Base-by-base conservation (phyloP, 2,888 invertebrate genomes). In the Prionchulus punctatus region DNA sequence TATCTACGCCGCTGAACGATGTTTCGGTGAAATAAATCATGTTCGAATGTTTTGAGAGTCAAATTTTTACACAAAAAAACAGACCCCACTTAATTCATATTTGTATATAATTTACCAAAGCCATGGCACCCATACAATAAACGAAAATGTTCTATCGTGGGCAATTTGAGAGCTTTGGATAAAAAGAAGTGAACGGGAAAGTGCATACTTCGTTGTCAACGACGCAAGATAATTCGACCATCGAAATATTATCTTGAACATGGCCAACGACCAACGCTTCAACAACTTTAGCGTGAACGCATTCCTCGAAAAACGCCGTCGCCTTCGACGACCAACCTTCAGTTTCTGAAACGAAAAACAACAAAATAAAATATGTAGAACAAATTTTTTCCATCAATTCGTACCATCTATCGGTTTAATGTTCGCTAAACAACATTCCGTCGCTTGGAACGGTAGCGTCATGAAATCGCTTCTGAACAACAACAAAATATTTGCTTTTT, bases 391-490 rank as follows among this genome's bases (percentile, higher is more conserved):
- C 36, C 4, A 23, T 4, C 36, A 23, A 23, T 53, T n/a, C 71
- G 72, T 73, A 83, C 87, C 83, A 69, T 80, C 79, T 57, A 80
- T 77, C 57, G 90, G 86, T 73, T 81, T 81, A 65, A 92, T 79
- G 74, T 88, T 83, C n/a, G 88, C 88, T 68, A 98, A 77, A 71
- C 84, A 81, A 71, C 92, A 89, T 77, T 98, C 96, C 52, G 87
- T 84, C 57, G 94, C 89, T 80, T 96, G 94, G 81, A 96, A 96
- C 55, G 96, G 96, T 72, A 94, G 78, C 58, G 82, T 79, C 80
- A 92, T 83, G 73, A 90, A 92, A 75, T 96, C 92, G 55, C 83
- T 83, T 66, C 90, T 75, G 62, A 51, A 61, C 53, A 36, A 50
- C 49, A 21, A 52, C 30, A 21, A 26, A 56, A 50, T 57, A 27